phyloP scores from a whole-genome alignment of 2,113 vertebrate genomes.

The Nothocercus julius region DNA sequence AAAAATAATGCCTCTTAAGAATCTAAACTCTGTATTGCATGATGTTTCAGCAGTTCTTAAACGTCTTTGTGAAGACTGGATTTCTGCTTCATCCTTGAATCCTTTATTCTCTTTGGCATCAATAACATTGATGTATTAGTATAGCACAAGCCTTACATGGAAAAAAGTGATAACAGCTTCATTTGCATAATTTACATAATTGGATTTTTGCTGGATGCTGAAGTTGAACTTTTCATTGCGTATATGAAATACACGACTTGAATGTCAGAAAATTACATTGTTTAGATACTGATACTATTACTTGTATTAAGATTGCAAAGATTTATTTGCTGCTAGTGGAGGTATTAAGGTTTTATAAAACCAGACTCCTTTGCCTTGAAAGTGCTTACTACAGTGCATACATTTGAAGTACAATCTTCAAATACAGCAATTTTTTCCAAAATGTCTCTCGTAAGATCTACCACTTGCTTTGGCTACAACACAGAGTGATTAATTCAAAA shows the following conservation, averaged over 20 bases:
- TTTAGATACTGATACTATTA: background rate
- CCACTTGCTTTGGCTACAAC: background rate
- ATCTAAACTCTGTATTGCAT: background rate
- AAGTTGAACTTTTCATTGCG: background rate
- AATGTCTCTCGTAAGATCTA: background rate
- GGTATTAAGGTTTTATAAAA: background rate
- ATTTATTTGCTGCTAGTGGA: background rate
- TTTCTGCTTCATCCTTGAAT: background rate
- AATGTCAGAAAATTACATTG: background rate
- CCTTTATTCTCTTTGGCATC: background rate
- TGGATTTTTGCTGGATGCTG: background rate
- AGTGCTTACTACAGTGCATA: background rate
- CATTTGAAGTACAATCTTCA: background rate
- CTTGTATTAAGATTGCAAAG: background rate
- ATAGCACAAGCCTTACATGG: background rate
- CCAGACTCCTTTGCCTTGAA: background rate
- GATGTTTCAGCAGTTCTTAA: background rate
- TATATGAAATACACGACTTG: background rate
- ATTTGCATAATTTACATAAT: slow-evolving; percentile 4
- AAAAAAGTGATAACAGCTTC: slow-evolving; percentile 22
- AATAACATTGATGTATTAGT: background rate
- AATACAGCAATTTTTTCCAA: background rate
- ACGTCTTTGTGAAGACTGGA: background rate
- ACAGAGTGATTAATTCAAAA: background rate
- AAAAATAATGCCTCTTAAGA: background rate